Percentiles rank a stretch among this genome's conserved stretches.
These are phyloP conservation scores for Prunella strophiata DNA, from an alignment of 2,797 vertebrate species.

Conservation along the genomic window DNA sequence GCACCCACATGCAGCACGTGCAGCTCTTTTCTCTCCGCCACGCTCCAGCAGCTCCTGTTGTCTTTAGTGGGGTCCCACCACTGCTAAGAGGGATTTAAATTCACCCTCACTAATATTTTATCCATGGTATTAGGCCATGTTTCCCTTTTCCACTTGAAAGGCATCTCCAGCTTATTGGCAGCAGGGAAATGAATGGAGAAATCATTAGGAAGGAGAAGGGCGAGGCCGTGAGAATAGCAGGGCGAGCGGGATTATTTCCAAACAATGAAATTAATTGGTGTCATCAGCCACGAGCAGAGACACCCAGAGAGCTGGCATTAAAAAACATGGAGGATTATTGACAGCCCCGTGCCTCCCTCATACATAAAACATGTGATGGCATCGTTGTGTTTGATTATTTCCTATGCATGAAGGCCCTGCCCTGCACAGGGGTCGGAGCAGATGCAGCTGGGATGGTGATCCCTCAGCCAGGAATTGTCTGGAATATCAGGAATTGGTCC, in stretches of 20 bases:
- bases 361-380: conserved; percentile 28
- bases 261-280: conserved; percentile 34
- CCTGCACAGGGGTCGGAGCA: rapidly evolving
- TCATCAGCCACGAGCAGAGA: neutral
- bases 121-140: neutral
- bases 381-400: neutral
- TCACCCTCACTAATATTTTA: conserved; percentile 41
- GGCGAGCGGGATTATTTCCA: neutral
- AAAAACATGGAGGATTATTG: conserved; percentile 26
- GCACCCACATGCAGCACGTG: neutral
- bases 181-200: conserved; percentile 46
- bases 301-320: neutral
- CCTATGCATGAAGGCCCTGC: neutral
- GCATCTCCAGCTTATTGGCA: neutral
- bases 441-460: rapidly evolving
- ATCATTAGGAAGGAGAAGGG: neutral
- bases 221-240: neutral
- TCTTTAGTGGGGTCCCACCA: neutral
- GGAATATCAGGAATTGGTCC: rapidly evolving
- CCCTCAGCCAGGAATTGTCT: rapidly evolving
- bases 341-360: neutral
- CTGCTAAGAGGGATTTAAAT: conserved; percentile 48
- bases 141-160: conserved; percentile 58
- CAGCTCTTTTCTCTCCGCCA: neutral
- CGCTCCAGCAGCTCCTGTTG: neutral